Conservation (phyloP, 1,140 invertebrate genomes). For the Pseudoatta argentina region DNA sequence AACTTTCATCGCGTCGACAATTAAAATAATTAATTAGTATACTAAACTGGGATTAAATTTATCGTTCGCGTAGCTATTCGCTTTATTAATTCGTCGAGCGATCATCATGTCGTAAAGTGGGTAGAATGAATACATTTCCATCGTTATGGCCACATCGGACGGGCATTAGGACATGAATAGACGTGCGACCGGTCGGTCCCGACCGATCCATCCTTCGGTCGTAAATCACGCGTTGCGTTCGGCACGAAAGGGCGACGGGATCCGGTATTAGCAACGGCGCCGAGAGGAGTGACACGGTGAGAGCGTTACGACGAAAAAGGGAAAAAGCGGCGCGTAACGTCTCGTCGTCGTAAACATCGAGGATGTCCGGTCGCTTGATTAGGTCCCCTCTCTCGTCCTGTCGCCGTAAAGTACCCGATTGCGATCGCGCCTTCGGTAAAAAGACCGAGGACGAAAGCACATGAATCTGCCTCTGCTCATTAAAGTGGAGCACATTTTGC, state of each 20-base stretch:
- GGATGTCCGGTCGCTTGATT: slow-evolving; percentile 69
- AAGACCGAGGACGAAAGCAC: slow-evolving; percentile 5
- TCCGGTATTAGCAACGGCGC: slow-evolving; percentile 71
- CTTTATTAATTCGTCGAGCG: slow-evolving; percentile 65
- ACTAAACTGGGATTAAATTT: slow-evolving; percentile 20
- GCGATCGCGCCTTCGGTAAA: slow-evolving; percentile 64
- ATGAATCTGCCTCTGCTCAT: slow-evolving; percentile 6
- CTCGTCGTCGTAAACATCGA: slow-evolving; percentile 82
- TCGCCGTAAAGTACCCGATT: slow-evolving; percentile 72
- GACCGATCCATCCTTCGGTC: slow-evolving; percentile 75
- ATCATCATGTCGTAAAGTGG: slow-evolving; percentile 45
- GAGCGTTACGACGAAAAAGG: slow-evolving; percentile 78
- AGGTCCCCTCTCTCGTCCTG: slow-evolving; percentile 63
- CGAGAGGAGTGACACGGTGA: slow-evolving; percentile 81
- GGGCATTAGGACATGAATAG: slow-evolving; percentile 48
- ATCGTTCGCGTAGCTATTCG: slow-evolving; percentile 18
- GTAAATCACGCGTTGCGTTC: slow-evolving; percentile 78
- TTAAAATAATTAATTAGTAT: slow-evolving; percentile 4
- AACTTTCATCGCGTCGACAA: background rate
- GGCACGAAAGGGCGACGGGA: slow-evolving; percentile 74
- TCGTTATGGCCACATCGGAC: slow-evolving; percentile 41
- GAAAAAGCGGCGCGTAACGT: slow-evolving; percentile 9
- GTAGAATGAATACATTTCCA: slow-evolving; percentile 42
- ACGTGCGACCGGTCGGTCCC: slow-evolving; percentile 25
- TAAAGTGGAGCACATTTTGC: slow-evolving; percentile 9